Evolutionary conservation across 2,113 vertebrate species (phyloP), one percentile per base, ranked within the genome.

Genomic region (Zonotrichia leucophrys): DNA sequence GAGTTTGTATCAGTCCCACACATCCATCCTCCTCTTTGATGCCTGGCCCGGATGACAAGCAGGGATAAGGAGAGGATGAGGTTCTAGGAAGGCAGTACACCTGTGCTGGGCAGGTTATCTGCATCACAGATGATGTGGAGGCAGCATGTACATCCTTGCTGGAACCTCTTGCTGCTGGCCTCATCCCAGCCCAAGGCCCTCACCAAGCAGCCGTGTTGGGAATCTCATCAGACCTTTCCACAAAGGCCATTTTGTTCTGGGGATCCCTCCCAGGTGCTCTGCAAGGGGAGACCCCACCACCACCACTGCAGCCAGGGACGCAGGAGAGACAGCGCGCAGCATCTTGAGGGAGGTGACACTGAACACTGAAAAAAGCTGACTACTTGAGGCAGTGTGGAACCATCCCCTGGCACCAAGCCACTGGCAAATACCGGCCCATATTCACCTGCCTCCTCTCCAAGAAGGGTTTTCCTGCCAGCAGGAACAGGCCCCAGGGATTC

Each of bases 121-220:
- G 52, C 6, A 7, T 41, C 62, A 52, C 4, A 4, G 7, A 39
- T 21, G 44, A 37, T 50, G 62, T 0, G 0, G 53, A 33, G 11
- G 6, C 7, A 46, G n/a, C 17, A 24, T 31, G 20, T 46, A 31
- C 30, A 74, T 19, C 76, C 47, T 67, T 28, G 56, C 20, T 50
- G 64, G 25, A 28, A 59, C 17, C 9, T 73, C 39, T 66, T 63
- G 41, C 70, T 79, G 52, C 47, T 68, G 52, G 53, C 6, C 22
- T 66, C 22, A 35, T 21, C 39, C 41, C 39, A 67, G 70, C 52
- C 7, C 4, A 4, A 20, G 39, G 27, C 41, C 13, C 12, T 77
- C 3, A 8, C 11, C 23, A 4, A 31, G 42, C 37, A 78, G 79
- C 41, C 0, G 0, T 5, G 0, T 1, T 24, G 42, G 16, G 19